These are phyloP conservation scores for Caenorhabditis sp. DNA, from an alignment of 2,888 invertebrate species.

Conservation along the genomic window DNA sequence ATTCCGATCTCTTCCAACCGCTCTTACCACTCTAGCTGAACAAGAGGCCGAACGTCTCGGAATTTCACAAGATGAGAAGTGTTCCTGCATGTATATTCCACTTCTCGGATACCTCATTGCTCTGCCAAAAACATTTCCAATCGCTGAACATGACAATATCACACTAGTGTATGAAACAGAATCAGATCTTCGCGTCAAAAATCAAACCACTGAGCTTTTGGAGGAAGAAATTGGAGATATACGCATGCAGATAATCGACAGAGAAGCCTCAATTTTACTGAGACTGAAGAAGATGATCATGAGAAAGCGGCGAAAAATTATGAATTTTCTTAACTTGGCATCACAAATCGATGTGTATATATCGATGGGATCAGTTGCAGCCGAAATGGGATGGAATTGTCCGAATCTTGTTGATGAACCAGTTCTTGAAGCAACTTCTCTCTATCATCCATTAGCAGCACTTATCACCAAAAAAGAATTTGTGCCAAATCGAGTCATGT, in stretches of 20 bases:
- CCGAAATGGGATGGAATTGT: conserved; percentile 74
- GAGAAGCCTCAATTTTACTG: conserved; percentile 79
- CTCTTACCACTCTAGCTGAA: conserved; percentile 80
- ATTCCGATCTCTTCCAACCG: conserved; percentile 79
- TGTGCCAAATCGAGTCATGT: conserved; percentile 62
- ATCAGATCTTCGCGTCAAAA: conserved; percentile 78
- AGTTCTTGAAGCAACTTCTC: conserved; percentile 48
- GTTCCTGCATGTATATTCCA: conserved; percentile 73
- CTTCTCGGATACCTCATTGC: conserved; percentile 81
- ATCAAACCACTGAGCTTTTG: conserved; percentile 77
- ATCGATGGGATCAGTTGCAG: conserved; percentile 34
- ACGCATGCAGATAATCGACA: conserved; percentile 80
- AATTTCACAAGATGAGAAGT: conserved; percentile 49
- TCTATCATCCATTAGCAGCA: conserved; percentile 36
- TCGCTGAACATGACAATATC: conserved; percentile 24
- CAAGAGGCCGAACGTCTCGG: conserved; percentile 74
- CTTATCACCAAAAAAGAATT: conserved; percentile 41
- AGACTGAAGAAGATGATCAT: conserved; percentile 76
- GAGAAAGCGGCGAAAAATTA: conserved; percentile 76
- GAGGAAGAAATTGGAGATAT: conserved; percentile 83
- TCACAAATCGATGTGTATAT: conserved; percentile 77
- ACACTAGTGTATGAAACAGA: conserved; percentile 26
- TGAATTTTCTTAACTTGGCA: conserved; percentile 76
- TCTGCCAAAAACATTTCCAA: conserved; percentile 75
- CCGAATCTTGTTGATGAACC: conserved; percentile 76